A percentile compares a stretch with the other conserved stretches of the same genome.
Conservation (phyloP, 2,888 invertebrate genomes). For the Morpho helenor region DNA sequence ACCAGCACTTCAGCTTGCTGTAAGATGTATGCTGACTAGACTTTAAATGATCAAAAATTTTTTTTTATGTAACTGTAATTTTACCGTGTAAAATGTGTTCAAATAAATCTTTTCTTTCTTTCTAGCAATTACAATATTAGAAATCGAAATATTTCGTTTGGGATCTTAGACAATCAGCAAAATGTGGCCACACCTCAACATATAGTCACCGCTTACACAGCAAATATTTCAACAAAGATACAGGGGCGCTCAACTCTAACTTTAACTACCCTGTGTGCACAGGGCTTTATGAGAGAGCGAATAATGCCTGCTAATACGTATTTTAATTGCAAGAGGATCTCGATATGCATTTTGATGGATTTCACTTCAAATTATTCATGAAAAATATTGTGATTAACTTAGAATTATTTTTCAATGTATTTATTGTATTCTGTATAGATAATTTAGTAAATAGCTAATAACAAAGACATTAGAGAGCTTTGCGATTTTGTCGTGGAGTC, state of each 20-base stretch:
- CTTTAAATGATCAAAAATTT: no score
- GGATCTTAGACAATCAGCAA: conserved; percentile 10
- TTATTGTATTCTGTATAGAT: no score
- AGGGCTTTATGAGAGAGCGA: conserved; percentile 44
- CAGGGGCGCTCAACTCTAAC: conserved; percentile 67
- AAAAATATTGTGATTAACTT: background rate
- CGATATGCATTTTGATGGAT: conserved; percentile 13
- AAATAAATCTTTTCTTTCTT: no score
- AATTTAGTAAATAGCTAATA: no score
- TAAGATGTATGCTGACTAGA: no score
- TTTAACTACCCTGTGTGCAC: conserved; percentile 58
- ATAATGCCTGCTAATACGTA: conserved; percentile 36
- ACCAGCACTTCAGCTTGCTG: no score
- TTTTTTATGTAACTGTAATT: no score
- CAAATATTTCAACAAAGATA: conserved; percentile 76
- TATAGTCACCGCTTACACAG: conserved; percentile 62
- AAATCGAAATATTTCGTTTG: background rate
- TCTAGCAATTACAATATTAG: no score
- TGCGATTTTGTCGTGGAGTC: no score
- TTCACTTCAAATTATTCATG: conserved; percentile 3
- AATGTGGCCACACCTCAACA: conserved; percentile 37
- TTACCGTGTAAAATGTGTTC: no score
- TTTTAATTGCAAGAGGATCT: conserved; percentile 34
- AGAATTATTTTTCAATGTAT: no score
- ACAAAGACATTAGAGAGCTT: no score